Conservation (phyloP, 1,140 invertebrate species). For the Lepidurus couesii region DNA sequence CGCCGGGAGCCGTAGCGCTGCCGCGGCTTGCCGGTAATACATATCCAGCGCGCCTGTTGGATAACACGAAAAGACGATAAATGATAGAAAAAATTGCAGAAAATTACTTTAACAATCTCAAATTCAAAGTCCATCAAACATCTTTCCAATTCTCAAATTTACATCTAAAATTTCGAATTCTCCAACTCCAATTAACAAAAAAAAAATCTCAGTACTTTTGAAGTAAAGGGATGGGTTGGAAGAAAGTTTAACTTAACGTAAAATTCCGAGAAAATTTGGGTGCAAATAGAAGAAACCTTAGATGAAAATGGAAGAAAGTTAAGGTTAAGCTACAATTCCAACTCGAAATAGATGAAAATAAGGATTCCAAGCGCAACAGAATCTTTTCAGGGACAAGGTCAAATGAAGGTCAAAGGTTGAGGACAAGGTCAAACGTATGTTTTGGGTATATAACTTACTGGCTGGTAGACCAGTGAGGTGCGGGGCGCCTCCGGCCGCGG, state of each 20-base stretch:
- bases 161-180: no score
- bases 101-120: not conserved
- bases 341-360: no score
- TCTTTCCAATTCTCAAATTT: no score
- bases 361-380: no score
- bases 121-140: no score
- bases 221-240: not conserved
- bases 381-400: no score
- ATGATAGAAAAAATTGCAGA: not conserved
- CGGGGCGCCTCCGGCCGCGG: constrained; percentile 26
- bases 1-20: constrained; percentile 26
- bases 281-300: no score
- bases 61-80: not conserved
- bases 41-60: constrained; percentile 32
- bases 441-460: constrained; percentile 25
- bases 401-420: not conserved
- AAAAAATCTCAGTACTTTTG: not conserved
- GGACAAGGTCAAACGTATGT: not conserved
- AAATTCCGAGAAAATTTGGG: no score
- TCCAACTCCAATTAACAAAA: not conserved
- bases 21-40: constrained; percentile 34
- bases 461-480: constrained; percentile 29
- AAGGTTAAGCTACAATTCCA: no score
- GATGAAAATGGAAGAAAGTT: no score
- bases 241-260: no score